These are phyloP conservation scores for Plagiodera versicolora DNA, from an alignment of 2,888 invertebrate genomes.

Conservation along the genomic window DNA sequence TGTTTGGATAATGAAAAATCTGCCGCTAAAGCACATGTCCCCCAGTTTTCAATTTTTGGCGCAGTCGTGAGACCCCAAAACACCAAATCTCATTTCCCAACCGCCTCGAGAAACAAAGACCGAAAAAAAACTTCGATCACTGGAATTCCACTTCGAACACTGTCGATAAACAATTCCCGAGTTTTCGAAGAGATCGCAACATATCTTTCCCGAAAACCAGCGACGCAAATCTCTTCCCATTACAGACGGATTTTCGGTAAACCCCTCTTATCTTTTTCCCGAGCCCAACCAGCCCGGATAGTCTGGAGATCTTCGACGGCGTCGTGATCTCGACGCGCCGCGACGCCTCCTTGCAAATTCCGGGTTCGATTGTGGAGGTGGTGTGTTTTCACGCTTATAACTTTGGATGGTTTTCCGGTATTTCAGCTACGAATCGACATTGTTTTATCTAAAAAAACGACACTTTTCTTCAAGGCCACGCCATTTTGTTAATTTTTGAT, in stretches of 20 bases:
- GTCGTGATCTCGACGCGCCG: constrained; percentile 15
- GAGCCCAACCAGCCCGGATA: no score
- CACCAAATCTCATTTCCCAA: neutral
- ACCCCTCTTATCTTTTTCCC: constrained; percentile 15
- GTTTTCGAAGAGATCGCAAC: neutral
- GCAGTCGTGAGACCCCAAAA: no score
- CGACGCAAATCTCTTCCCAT: constrained; percentile 6
- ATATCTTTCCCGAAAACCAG: constrained; percentile 3
- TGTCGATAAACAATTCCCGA: neutral
- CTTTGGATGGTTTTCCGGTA: no score
- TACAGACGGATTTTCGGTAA: constrained; percentile 12
- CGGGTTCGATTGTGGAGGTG: neutral
- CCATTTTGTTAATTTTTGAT: no score
- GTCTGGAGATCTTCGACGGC: constrained; percentile 13
- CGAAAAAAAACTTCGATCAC: no score
- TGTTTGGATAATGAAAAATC: no score
- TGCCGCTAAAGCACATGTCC: no score
- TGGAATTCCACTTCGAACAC: neutral
- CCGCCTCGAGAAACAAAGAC: constrained; percentile 7
- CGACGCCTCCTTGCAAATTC: constrained; percentile 31
- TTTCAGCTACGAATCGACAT: no score
- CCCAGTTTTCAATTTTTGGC: no score
- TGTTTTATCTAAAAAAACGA: no score
- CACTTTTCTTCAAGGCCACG: no score
- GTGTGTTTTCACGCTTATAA: no score